Base-by-base conservation (phyloP, 2,113 vertebrate genomes). In the Oreochromis aureus region DNA sequence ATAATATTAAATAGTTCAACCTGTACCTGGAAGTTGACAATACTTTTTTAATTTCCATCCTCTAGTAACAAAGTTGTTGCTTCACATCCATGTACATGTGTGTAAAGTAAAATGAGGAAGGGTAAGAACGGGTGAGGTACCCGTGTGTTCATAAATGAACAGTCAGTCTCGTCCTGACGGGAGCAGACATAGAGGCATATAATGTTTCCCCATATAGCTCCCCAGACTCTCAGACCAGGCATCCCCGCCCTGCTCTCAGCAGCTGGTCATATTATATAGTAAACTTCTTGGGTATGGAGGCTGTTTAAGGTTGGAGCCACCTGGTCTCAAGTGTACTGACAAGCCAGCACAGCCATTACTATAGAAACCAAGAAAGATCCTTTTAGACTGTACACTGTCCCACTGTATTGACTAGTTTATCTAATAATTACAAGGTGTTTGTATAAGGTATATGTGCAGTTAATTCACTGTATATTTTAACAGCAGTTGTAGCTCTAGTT, bases 71-170 rank as follows among this genome's bases (percentile, higher is more conserved):
- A 22, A 39, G 9, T 19, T 6, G 11, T 18, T 55, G 54, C 34
- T 53, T 63, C 19, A 61, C 34, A 22, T 22, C 54, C 54, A 22
- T 71, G 32, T 78, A 53, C 15, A 24, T 16, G 80, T 59, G 73
- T 79, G 66, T 13, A 39, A 59, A 69, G 51, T 30, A 36, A 48
- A 56, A 6, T 5, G 81, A 41, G 81, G 66, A 79, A 46, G 92
- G 82, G 83, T 87, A 86, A 84, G 86, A 91, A 93, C 94, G 92
- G 93, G 92, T 94, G 93, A 94, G 58, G 81, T 80, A 73, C 80
- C 90, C 9, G 4, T 39, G 9, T 39, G 36, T 10, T 89, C 86
- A 82, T 22, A 82, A 81, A 92, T 90, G 89, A 83, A 69, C 89
- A 89, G 76, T 88, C 81, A 56, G 88, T 87, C 87, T 83, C 11